A percentile compares a stretch with the other conserved stretches of the same genome.
These are phyloP conservation scores for Zootoca vivipara DNA, from an alignment of 2,113 vertebrate genomes.

Conservation along the genomic window DNA sequence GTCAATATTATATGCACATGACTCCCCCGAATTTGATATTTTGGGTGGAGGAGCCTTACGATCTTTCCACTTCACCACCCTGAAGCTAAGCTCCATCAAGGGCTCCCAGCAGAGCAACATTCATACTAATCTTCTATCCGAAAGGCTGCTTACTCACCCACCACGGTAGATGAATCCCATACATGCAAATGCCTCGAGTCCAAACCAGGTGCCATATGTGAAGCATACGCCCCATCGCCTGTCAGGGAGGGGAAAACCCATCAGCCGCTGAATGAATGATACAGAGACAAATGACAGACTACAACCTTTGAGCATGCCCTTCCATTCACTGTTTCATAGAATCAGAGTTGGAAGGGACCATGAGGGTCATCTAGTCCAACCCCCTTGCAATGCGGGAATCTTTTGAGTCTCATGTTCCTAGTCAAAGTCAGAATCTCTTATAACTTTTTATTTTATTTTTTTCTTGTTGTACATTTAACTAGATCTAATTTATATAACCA, in stretches of 20 bases:
- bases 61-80: too few relatives aligned
- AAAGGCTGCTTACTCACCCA: constrained; percentile 71
- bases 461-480: not conserved
- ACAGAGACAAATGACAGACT: not conserved
- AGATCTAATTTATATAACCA: too few relatives aligned
- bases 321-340: not conserved
- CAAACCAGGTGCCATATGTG: constrained; percentile 95
- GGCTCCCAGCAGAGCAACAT: not conserved
- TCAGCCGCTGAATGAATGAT: not conserved
- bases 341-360: too few relatives aligned
- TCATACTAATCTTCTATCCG: not conserved
- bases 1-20: too few relatives aligned
- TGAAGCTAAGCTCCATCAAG: too few relatives aligned
- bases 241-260: not conserved
- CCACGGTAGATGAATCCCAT: constrained; percentile 83
- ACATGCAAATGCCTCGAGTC: constrained; percentile 91
- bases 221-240: constrained; percentile 97
- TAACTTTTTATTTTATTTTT: not conserved
- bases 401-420: too few relatives aligned
- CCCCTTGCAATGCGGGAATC: too few relatives aligned
- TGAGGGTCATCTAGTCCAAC: too few relatives aligned
- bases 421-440: too few relatives aligned
- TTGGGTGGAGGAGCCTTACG: too few relatives aligned
- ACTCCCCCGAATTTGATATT: too few relatives aligned
- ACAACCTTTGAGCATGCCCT: not conserved